phyloP scores from a whole-genome alignment of 1,140 invertebrate genomes.

The Drosophila tani region DNA sequence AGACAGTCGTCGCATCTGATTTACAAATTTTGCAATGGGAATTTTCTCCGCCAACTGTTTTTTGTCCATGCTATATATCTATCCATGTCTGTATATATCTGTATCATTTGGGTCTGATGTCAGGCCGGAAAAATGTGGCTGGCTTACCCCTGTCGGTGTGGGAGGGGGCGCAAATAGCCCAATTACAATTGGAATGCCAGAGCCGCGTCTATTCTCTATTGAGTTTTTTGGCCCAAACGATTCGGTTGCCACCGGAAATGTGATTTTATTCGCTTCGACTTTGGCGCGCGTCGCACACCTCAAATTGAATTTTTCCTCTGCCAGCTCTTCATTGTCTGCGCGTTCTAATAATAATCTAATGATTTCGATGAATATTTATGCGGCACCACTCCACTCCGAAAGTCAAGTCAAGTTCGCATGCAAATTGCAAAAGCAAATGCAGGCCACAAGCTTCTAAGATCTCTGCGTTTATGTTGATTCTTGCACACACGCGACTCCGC shows the following conservation, averaged over 20 bases:
- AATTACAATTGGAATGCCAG: slow-evolving; percentile 42
- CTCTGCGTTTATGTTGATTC: slow-evolving; percentile 8
- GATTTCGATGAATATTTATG: slow-evolving; percentile 27
- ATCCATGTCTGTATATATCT: neutral
- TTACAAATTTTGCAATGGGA: slow-evolving; percentile 10
- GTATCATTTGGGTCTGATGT: slow-evolving; percentile 30
- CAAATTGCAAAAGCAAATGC: slow-evolving; percentile 34
- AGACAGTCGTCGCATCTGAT: neutral
- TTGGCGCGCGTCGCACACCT: slow-evolving; percentile 46
- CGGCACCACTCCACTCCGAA: slow-evolving; percentile 16
- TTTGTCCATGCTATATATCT: neutral
- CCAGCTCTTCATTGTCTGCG: slow-evolving; percentile 32
- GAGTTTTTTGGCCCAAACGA: slow-evolving; percentile 21
- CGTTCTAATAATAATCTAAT: slow-evolving; percentile 42
- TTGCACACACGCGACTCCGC: slow-evolving; percentile 1
- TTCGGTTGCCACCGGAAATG: slow-evolving; percentile 53
- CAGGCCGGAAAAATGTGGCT: slow-evolving; percentile 36
- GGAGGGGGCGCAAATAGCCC: slow-evolving; percentile 20
- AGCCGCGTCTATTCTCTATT: slow-evolving; percentile 16
- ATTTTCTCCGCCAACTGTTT: slow-evolving; percentile 4
- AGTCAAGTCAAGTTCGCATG: slow-evolving; percentile 34
- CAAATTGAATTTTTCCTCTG: slow-evolving; percentile 25
- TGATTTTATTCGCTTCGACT: slow-evolving; percentile 38
- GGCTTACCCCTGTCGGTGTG: slow-evolving; percentile 25
- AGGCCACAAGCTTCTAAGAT: slow-evolving; percentile 16